Evolutionary conservation across 2,797 vertebrate species (phyloP).

Genomic region (Protosalanx chinensis): DNA sequence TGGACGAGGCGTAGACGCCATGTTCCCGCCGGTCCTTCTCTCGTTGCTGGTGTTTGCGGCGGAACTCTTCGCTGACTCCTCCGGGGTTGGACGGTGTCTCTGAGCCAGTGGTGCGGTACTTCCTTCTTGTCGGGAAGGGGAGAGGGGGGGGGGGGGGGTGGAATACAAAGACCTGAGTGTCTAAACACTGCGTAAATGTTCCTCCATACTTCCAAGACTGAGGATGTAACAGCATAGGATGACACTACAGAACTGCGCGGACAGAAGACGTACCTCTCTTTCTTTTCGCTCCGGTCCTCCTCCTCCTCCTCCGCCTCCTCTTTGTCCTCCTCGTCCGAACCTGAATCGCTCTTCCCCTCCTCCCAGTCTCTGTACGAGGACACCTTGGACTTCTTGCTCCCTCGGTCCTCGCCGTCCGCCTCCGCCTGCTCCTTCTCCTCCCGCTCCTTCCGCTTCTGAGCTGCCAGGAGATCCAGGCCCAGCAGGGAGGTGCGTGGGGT

Average conservation of each 20-base stretch:
- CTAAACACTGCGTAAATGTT: background rate
- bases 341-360: conserved; percentile 78
- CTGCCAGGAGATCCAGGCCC: conserved; percentile 89
- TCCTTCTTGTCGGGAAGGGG: conserved; percentile 62
- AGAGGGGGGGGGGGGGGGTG: too few species aligned
- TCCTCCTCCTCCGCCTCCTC: conserved; percentile 58
- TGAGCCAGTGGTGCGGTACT: conserved; percentile 87
- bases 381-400: conserved; percentile 79
- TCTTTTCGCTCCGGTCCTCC: conserved; percentile 66
- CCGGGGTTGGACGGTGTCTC: conserved; percentile 95
- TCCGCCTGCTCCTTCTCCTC: conserved; percentile 78
- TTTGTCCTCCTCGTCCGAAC: conserved; percentile 76
- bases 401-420: conserved; percentile 61
- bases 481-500: conserved; percentile 89
- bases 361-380: conserved; percentile 88
- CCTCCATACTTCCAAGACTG: background rate
- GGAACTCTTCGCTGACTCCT: conserved; percentile 95
- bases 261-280: conserved; percentile 76
- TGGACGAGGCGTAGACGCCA: conserved; percentile 92
- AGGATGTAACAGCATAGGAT: background rate
- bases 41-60: conserved; percentile 85
- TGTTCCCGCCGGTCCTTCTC: conserved; percentile 90
- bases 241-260: too few species aligned
- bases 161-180: conserved; percentile 3
- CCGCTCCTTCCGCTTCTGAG: conserved; percentile 89